Evolutionary conservation across 2,797 vertebrate species (phyloP), one percentile per base, ranked within the genome.

Genomic region (Cryptoprocta ferox): DNA sequence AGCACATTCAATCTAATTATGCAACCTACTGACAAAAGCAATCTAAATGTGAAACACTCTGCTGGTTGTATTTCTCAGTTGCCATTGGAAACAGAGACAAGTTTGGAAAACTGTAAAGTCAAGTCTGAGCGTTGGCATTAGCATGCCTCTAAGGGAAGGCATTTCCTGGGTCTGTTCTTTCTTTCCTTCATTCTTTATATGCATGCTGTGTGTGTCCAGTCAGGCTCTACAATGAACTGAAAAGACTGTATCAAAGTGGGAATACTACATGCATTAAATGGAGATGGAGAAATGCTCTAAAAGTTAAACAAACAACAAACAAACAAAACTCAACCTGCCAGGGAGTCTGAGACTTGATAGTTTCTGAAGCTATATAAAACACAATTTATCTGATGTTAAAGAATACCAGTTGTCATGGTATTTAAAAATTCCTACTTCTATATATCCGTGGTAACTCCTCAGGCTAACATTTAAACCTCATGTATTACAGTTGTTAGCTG

Each of bases 11-110:
- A 90, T 82, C 56, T 96, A 96, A 95, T 92, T 95, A 95, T 84
- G 92, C 96, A 97, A 97, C 89, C 80, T 73, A 94, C 91, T 82
- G 82, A 98, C 97, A 97, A 97, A 95, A 87, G 96, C 81, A 73
- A 89, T 95, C 75, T 79, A 65, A 95, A 96, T 95, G 50, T 53
- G 98, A 98, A 96, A 95, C 96, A 93, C 95, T 97, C 76, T 95
- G 83, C 95, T 97, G 75, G 96, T 87, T 96, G 97, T 91, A 88
- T 96, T 98, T 89, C 95, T 98, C 93, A 94, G 98, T 99, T 99
- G 98, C 98, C 96, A 94, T 89, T 97, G 98, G 99, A 98, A 98
- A 99, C 98, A 53, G 92, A 61, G 68, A 97, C 16, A 82, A 90
- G 88, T 97, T 96, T 98, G 91, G 92, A 98, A 98, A 96, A 94